A percentile compares a stretch with the other conserved stretches of the same genome.
These are phyloP conservation scores for Canis aureus DNA, from an alignment of 2,113 vertebrate genomes.

Conservation along the genomic window DNA sequence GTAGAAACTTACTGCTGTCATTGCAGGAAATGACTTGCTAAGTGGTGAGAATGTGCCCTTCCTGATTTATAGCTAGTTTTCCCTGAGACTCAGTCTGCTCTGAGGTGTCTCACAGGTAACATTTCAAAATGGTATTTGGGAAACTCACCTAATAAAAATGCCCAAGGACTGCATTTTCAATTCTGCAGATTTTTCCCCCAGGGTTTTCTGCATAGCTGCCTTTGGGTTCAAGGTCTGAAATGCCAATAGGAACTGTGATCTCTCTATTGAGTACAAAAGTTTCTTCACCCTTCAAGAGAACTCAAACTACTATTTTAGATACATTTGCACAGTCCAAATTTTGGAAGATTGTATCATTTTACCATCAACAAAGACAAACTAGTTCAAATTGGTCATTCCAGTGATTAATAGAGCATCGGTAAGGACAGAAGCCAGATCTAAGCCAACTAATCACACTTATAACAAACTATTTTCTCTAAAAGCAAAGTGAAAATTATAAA, in stretches of 20 bases:
- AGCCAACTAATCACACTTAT: neutral
- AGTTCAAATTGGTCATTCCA: neutral
- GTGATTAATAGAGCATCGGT: neutral
- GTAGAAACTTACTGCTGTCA: neutral
- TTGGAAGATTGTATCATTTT: neutral
- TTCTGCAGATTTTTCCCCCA: neutral
- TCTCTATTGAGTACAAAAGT: neutral
- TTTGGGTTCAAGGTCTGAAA: neutral
- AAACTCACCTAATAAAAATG: conserved; percentile 33
- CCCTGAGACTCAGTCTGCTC: neutral
- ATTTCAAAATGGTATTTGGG: conserved; percentile 55
- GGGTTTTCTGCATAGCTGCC: neutral
- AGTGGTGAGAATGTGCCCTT: conserved; percentile 5
- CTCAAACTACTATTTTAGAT: neutral
- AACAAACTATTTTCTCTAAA: conserved; percentile 43
- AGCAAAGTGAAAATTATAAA: conserved; percentile 44
- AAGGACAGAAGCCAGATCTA: neutral
- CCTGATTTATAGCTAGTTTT: conserved; percentile 3
- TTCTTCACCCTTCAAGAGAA: neutral
- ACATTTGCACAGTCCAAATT: neutral
- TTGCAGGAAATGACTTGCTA: neutral
- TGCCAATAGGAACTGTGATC: neutral
- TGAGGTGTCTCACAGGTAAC: neutral
- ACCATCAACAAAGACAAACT: neutral
- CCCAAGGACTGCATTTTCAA: neutral